phyloP scores from a whole-genome alignment of 2,888 invertebrate genomes.

The Brachyptera putata region DNA sequence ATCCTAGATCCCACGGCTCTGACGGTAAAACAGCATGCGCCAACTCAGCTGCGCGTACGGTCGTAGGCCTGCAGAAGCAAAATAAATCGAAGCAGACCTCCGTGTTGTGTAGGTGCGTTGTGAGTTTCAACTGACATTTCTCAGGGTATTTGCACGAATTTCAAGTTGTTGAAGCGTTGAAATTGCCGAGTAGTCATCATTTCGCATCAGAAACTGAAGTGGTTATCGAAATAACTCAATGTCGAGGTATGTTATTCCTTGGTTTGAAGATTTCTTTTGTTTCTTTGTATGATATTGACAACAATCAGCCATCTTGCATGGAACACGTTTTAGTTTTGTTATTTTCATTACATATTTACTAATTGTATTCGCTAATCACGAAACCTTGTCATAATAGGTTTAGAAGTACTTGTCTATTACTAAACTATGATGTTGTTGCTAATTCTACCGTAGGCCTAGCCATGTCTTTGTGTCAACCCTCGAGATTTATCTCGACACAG shows the following conservation, averaged over 20 bases:
- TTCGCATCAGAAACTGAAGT: slow-evolving; percentile 37
- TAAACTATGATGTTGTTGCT: too few relatives aligned
- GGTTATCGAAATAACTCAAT: slow-evolving; percentile 35
- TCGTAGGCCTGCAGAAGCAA: slow-evolving; percentile 40
- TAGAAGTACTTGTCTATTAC: background rate
- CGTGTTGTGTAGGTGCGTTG: slow-evolving; percentile 26
- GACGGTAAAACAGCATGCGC: slow-evolving; percentile 19
- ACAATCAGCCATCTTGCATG: slow-evolving; percentile 37
- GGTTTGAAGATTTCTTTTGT: slow-evolving; percentile 30
- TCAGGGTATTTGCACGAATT: slow-evolving; percentile 5
- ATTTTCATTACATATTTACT: background rate
- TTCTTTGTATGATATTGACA: slow-evolving; percentile 38
- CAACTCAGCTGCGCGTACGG: slow-evolving; percentile 25
- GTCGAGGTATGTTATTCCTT: slow-evolving; percentile 43
- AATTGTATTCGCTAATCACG: background rate
- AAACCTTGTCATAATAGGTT: background rate
- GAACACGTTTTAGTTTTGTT: slow-evolving; percentile 3
- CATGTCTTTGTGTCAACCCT: too few relatives aligned
- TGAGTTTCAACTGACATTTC: slow-evolving; percentile 12
- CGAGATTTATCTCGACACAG: too few relatives aligned
- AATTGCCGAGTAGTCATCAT: slow-evolving; percentile 39
- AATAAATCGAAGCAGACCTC: slow-evolving; percentile 44
- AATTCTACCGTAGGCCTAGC: too few relatives aligned
- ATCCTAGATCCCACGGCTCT: slow-evolving; percentile 25
- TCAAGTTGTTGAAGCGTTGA: slow-evolving; percentile 36